These are phyloP conservation scores for Chrosomus eos DNA, from an alignment of 2,797 vertebrate species.

Conservation along the genomic window DNA sequence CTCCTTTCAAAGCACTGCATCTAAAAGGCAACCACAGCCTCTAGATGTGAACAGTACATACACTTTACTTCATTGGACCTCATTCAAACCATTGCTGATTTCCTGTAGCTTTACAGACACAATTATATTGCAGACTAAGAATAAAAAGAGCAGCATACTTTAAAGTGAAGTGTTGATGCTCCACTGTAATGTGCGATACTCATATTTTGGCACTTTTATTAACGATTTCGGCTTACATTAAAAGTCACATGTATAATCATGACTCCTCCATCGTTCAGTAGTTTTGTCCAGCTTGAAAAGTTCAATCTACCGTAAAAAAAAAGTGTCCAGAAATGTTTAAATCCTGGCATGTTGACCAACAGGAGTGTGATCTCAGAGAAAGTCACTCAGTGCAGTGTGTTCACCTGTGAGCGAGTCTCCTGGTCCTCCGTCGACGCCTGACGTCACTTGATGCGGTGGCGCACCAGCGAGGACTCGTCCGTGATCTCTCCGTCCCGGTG, in stretches of 20 bases:
- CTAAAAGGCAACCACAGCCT: neutral
- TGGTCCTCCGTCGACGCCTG: slow-evolving; percentile 11
- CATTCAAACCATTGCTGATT: slow-evolving; percentile 1
- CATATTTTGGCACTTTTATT: neutral
- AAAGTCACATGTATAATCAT: neutral
- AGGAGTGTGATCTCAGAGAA: neutral
- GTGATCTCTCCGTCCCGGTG: slow-evolving; percentile 83
- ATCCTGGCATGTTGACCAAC: neutral
- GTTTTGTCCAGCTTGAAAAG: slow-evolving; percentile 19
- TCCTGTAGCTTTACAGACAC: slow-evolving; percentile 17
- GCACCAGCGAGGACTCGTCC: slow-evolving; percentile 93
- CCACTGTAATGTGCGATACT: neutral
- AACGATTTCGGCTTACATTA: neutral
- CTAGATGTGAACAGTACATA: neutral
- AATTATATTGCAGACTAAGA: neutral
- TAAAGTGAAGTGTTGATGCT: neutral
- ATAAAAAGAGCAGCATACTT: slow-evolving; percentile 29
- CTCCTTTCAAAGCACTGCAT: neutral
- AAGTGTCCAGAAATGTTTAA: neutral
- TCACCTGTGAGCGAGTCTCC: slow-evolving; percentile 9
- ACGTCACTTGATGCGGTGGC: slow-evolving; percentile 93
- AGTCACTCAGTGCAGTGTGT: neutral
- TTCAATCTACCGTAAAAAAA: neutral
- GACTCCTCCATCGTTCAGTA: slow-evolving; percentile 8
- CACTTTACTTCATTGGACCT: neutral